Conservation (phyloP, 35 echinoderm and acorn worm species). For the Ophioderma brevispina region DNA sequence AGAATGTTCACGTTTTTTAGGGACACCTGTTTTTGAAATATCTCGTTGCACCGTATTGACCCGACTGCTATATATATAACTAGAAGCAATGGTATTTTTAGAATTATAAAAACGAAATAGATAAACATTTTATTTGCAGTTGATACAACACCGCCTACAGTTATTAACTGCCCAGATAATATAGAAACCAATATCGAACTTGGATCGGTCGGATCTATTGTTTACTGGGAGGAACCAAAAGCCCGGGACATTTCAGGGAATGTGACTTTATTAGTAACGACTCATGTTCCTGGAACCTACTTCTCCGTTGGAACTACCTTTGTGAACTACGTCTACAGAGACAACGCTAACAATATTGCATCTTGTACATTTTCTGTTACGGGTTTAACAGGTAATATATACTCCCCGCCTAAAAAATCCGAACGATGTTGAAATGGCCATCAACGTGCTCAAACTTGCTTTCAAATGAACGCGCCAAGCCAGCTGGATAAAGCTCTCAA, state of each 20-base stretch:
- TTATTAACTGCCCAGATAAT: neutral
- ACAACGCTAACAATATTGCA: neutral
- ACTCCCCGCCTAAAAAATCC: too few species aligned
- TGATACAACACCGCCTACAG: neutral
- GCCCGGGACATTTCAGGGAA: constrained; percentile 26
- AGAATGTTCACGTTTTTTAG: too few species aligned
- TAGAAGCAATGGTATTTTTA: too few species aligned
- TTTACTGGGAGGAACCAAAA: constrained; percentile 15
- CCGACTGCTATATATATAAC: too few species aligned
- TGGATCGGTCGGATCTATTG: neutral
- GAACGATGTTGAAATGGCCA: too few species aligned
- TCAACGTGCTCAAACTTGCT: too few species aligned
- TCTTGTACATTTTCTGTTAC: constrained; percentile 16
- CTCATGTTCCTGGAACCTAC: neutral
- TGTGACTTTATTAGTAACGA: neutral
- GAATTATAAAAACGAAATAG: too few species aligned
- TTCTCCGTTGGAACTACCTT: constrained; percentile 7
- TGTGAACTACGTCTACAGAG: constrained; percentile 18
- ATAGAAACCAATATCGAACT: neutral
- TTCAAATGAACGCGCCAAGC: too few species aligned
- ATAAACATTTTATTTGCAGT: too few species aligned
- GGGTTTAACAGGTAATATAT: neutral
- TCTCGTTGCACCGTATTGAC: too few species aligned
- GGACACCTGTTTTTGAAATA: too few species aligned
- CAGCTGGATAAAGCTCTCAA: too few species aligned